Evolutionary conservation across 2,113 vertebrate genomes (phyloP).

Genomic region (Eupsittula cactorum): DNA sequence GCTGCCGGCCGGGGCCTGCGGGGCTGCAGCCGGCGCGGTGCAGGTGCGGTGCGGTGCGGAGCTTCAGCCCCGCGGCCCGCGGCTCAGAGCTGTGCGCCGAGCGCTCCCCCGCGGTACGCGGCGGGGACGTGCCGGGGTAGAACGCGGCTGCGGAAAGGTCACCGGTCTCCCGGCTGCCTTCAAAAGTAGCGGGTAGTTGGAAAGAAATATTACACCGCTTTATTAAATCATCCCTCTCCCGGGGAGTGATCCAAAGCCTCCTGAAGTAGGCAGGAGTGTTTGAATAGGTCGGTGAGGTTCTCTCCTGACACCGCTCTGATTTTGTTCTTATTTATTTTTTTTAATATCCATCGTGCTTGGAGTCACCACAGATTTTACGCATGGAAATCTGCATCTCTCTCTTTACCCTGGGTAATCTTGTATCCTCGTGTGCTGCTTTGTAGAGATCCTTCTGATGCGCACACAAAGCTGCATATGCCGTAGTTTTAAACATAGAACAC

Average conservation of each 20-base stretch:
- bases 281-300: not conserved
- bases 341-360: not conserved
- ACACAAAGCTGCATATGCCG: slow-evolving; percentile 4
- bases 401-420: not conserved
- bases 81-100: not conserved
- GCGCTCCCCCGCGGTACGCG: not conserved
- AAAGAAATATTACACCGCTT: not conserved
- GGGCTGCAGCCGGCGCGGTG: too few species aligned
- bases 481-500: slow-evolving; percentile 26
- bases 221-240: not conserved
- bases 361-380: not conserved
- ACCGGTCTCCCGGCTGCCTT: not conserved
- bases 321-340: not conserved
- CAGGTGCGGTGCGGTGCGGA: not conserved
- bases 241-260: not conserved
- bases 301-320: not conserved
- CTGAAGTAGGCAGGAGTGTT: not conserved
- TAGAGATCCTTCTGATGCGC: slow-evolving; percentile 6
- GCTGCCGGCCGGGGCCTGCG: too few species aligned
- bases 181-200: not conserved
- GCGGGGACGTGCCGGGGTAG: not conserved
- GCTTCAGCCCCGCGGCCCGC: not conserved
- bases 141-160: not conserved
- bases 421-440: not conserved
- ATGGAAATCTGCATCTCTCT: slow-evolving; percentile 31